Conservation (phyloP, 1,140 invertebrate genomes). For the Drosophila athabasca region DNA sequence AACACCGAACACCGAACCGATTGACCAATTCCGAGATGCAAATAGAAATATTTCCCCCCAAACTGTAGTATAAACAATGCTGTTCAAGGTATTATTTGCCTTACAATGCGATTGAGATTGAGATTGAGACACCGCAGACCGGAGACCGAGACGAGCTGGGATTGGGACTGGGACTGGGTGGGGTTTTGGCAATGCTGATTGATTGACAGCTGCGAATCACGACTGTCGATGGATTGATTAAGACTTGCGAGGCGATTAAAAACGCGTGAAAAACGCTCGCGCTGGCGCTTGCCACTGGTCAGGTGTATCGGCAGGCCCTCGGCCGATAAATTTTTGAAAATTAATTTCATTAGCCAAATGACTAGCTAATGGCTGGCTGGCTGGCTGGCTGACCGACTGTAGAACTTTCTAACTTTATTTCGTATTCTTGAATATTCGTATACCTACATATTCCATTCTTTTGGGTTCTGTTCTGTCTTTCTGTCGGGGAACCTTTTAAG, state of each 20-base stretch:
- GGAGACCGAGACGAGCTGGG: no score
- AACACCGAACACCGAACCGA: not conserved
- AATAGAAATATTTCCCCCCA: slow-evolving; percentile 47
- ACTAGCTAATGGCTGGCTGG: slow-evolving; percentile 35
- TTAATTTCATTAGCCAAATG: slow-evolving; percentile 45
- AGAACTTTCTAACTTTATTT: slow-evolving; percentile 42
- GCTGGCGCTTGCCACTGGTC: slow-evolving; percentile 12
- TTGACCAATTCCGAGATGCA: slow-evolving; percentile 65
- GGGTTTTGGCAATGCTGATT: slow-evolving; percentile 13
- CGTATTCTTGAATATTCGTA: slow-evolving; percentile 18
- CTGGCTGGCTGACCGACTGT: slow-evolving; percentile 9
- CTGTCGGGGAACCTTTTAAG: slow-evolving; percentile 49
- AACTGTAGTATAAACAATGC: slow-evolving; percentile 40
- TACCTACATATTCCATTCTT: slow-evolving; percentile 18
- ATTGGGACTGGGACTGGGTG: slow-evolving; percentile 31
- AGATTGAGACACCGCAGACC: no score
- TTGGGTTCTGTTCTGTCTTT: slow-evolving; percentile 11
- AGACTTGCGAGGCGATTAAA: slow-evolving; percentile 50
- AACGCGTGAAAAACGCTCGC: slow-evolving; percentile 48
- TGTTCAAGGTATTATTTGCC: slow-evolving; percentile 64
- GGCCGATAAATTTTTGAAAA: slow-evolving; percentile 35
- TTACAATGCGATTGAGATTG: slow-evolving; percentile 53
- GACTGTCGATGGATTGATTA: slow-evolving; percentile 38
- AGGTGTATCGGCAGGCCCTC: not conserved
- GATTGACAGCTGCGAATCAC: slow-evolving; percentile 58